These are phyloP conservation scores for Sciaenops ocellatus DNA, from an alignment of 2,797 vertebrate genomes.

Conservation along the genomic window DNA sequence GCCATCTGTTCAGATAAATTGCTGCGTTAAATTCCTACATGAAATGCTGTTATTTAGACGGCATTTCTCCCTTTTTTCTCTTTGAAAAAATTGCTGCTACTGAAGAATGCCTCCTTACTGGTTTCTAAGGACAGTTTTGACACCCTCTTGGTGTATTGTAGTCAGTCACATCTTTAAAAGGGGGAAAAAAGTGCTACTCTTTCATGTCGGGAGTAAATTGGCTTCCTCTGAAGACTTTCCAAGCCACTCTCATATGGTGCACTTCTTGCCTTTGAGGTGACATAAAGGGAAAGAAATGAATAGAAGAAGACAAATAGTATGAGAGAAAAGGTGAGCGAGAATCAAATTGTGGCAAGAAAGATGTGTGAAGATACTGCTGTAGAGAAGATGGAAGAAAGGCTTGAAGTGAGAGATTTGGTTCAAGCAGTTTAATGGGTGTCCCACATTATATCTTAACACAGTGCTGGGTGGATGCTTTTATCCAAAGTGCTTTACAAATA, in stretches of 20 bases:
- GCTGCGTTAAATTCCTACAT: conserved; percentile 28
- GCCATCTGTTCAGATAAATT: conserved; percentile 41
- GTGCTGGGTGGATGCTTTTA: conserved; percentile 45
- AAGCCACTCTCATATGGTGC: conserved; percentile 23
- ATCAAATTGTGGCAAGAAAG: conserved; percentile 15
- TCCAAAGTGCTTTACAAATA: conserved; percentile 53
- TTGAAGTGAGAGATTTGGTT: conserved; percentile 19
- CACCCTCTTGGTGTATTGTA: conserved; percentile 42
- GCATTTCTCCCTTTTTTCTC: conserved; percentile 2
- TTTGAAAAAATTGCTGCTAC: conserved; percentile 13
- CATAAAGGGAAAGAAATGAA: conserved; percentile 37
- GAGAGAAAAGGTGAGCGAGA: conserved; percentile 38
- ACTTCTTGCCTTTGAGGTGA: conserved; percentile 45
- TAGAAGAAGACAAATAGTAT: conserved; percentile 6
- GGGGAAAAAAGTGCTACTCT: conserved; percentile 31
- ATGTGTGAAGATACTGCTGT: conserved; percentile 9
- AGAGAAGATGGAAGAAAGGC: conserved; percentile 17
- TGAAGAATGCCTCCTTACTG: conserved; percentile 31
- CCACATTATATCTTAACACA: conserved; percentile 31
- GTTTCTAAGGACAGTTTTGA: conserved; percentile 59
- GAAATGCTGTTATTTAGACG: conserved; percentile 46
- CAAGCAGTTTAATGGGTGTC: conserved; percentile 22
- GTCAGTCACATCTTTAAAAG: conserved; percentile 44
- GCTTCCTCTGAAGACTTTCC: conserved; percentile 55
- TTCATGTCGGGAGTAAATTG: conserved; percentile 69